phyloP scores from a whole-genome alignment of 2,113 vertebrate species.

The Xenopus laevis region DNA sequence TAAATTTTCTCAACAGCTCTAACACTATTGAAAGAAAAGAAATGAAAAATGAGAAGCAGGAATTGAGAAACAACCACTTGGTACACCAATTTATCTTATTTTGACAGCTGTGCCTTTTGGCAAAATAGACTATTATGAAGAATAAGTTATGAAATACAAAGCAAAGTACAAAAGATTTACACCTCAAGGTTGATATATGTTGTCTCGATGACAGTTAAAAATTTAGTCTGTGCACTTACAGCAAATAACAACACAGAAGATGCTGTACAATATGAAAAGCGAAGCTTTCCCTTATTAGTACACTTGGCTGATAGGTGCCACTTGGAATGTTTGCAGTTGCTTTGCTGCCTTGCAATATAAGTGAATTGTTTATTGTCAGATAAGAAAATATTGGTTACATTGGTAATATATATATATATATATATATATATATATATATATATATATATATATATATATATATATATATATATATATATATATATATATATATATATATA shows the following conservation, averaged over 20 bases:
- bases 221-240: constrained; percentile 28
- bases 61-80: constrained; percentile 50
- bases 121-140: constrained; percentile 58
- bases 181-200: constrained; percentile 44
- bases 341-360: too few relatives aligned
- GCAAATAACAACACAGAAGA: too few relatives aligned
- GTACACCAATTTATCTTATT: constrained; percentile 54
- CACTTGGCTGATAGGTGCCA: too few relatives aligned
- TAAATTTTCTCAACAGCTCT: constrained; percentile 22
- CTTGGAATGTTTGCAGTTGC: too few relatives aligned
- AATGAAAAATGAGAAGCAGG: constrained; percentile 42
- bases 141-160: constrained; percentile 48
- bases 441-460: background rate
- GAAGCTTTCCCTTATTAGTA: too few relatives aligned
- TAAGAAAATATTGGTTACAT: background rate
- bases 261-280: too few relatives aligned
- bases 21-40: constrained; percentile 19
- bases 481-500: background rate
- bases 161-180: constrained; percentile 45
- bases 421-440: background rate
- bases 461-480: background rate
- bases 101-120: constrained; percentile 52
- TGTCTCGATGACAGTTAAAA: background rate
- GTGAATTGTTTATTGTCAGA: too few relatives aligned
- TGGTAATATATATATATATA: background rate